phyloP scores from a whole-genome alignment of 2,113 vertebrate genomes.

The Synchiropus splendidus region DNA sequence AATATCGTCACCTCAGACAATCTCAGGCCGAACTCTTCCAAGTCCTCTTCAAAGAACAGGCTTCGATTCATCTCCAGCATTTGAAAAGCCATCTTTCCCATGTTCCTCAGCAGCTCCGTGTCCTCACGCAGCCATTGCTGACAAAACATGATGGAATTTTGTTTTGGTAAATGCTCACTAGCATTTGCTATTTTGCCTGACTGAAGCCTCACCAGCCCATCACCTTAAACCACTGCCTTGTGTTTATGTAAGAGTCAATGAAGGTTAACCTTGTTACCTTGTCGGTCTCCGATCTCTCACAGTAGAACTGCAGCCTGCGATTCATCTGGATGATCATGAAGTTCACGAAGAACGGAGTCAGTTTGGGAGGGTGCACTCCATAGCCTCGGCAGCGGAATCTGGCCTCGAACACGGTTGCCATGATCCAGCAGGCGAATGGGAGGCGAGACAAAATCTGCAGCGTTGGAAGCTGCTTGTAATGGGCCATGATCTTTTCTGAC shows the following conservation, averaged over 20 bases:
- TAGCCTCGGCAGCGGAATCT: slow-evolving; percentile 10
- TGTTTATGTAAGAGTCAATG: too few species aligned
- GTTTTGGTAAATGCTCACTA: too few species aligned
- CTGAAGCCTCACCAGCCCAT: too few species aligned
- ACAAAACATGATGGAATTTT: neutral
- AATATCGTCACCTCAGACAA: slow-evolving; percentile 32
- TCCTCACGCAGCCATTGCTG: slow-evolving; percentile 42
- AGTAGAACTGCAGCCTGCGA: slow-evolving; percentile 54
- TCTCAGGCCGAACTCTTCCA: slow-evolving; percentile 26
- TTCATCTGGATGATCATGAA: slow-evolving; percentile 53
- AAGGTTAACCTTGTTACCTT: too few species aligned
- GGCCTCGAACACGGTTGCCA: slow-evolving; percentile 38
- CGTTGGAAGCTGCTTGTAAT: slow-evolving; percentile 30
- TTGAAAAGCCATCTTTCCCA: slow-evolving; percentile 53
- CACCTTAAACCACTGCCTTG: too few species aligned
- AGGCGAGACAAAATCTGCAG: slow-evolving; percentile 44
- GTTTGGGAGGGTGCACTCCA: slow-evolving; percentile 13
- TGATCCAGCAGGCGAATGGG: slow-evolving; percentile 62
- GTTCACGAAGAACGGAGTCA: slow-evolving; percentile 52
- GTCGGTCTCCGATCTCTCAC: neutral
- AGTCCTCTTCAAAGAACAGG: slow-evolving; percentile 43
- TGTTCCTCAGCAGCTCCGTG: slow-evolving; percentile 8
- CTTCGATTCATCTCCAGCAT: slow-evolving; percentile 29
- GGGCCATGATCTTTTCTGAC: slow-evolving; percentile 13
- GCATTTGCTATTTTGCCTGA: neutral